Evolutionary conservation across 2,888 invertebrate species (phyloP), one percentile per base, ranked within the genome.

Genomic region (Exocentrus adspersus): DNA sequence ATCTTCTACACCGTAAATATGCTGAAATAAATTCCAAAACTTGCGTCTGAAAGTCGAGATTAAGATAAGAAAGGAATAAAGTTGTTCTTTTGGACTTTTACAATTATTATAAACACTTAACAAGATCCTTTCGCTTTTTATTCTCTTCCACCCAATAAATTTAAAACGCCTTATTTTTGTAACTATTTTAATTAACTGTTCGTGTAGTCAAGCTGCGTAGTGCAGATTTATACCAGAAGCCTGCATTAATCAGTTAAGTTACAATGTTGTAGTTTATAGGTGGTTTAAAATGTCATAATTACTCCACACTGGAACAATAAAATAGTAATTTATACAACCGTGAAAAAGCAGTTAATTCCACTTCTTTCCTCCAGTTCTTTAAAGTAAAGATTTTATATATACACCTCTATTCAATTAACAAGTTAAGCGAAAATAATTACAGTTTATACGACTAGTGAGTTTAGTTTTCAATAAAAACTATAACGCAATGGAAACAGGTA

Each of bases 281-380:
- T 28, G 12, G 28, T 12, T 24, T 46, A 24, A 24, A 46, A 48
- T 20, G 16, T 20, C 48, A 48, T 48, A 48, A 48, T 48, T 28
- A 28, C 7, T 48, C 9, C 28, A 28, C 24, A 14, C 28, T 48
- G 28, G 48, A 48, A 48, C 48, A 48, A 48, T 48, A 28, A 48
- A 48, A 48, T 48, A 28, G 14, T 10, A 17, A 14, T 48, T 48
- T 66, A 65, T 64, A 59, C 37, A 53, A 58, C 61, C 62, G 51
- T 59, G 54, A 43, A 60, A n/a, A 46, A 50, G 62, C 56, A 67
- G 67, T 67, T 67, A 67, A 67, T 58, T 7, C 54, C 37, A 65
- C 63, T 67, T 69, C 65, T 67, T 67, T 54, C n/a, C n/a, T n/a
- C n/a, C 53, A 48, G 50, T 65, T 32, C 65, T 65, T 64, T 53